Evolutionary conservation across 2,888 invertebrate species (phyloP).

Genomic region (Sabatieria punctata): DNA sequence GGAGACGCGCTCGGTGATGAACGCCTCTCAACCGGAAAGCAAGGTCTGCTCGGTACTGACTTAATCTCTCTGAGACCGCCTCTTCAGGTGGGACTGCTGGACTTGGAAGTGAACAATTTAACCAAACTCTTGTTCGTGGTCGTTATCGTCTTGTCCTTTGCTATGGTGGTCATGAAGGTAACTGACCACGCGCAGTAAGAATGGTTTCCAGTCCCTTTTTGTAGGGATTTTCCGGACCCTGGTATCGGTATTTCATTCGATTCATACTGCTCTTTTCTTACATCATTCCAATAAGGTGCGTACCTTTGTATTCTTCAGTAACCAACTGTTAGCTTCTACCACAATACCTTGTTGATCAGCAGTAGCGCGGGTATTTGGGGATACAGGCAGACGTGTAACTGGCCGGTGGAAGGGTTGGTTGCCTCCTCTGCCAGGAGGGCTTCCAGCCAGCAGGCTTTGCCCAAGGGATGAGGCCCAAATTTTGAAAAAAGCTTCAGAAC

Average conservation of each 20-base stretch:
- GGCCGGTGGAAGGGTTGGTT: no score
- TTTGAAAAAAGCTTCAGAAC: no score
- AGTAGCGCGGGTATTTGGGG: not conserved
- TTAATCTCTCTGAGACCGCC: not conserved
- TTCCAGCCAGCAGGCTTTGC: no score
- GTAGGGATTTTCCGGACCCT: conserved; percentile 74
- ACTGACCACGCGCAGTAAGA: not conserved
- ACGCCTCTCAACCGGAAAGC: conserved; percentile 82
- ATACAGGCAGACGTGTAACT: no score
- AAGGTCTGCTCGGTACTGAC: conserved; percentile 48
- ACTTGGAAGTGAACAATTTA: conserved; percentile 84
- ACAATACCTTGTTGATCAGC: not conserved
- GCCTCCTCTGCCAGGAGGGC: no score
- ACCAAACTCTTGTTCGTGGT: conserved; percentile 85
- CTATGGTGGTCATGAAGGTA: conserved; percentile 80
- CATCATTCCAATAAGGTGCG: conserved; percentile 85
- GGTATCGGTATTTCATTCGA: conserved; percentile 88
- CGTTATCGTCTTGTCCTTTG: conserved; percentile 68
- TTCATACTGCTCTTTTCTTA: conserved; percentile 94
- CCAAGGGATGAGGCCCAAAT: no score
- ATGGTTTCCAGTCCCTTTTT: conserved; percentile 11
- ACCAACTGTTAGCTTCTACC: no score
- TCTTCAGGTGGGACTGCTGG: conserved; percentile 55
- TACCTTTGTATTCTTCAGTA: conserved; percentile 2
- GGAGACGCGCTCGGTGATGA: conserved; percentile 95